A percentile compares a stretch with the other conserved stretches of the same genome.
Conservation (phyloP, 1,140 invertebrate genomes). For the Ceratosolen solmsi region DNA sequence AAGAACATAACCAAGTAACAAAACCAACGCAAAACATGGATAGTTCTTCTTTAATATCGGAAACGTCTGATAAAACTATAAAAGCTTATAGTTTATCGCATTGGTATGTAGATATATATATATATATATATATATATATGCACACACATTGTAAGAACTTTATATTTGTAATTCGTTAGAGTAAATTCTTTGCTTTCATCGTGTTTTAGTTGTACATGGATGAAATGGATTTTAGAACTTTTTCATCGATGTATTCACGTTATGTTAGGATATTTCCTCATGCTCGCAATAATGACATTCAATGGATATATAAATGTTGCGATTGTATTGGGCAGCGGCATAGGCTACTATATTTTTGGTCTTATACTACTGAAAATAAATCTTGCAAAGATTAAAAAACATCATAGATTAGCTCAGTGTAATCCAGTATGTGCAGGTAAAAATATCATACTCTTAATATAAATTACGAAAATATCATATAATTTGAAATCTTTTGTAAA, state of each 20-base stretch:
- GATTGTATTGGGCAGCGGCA: conserved; percentile 82
- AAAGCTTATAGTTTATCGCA: conserved; percentile 37
- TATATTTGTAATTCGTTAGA: no score
- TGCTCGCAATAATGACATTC: conserved; percentile 92
- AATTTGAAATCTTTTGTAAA: background rate
- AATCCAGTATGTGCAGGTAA: conserved; percentile 65
- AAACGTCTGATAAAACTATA: conserved; percentile 56
- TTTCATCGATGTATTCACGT: conserved; percentile 72
- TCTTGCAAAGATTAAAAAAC: conserved; percentile 56
- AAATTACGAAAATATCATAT: background rate
- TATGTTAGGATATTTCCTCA: conserved; percentile 85
- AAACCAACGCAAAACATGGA: conserved; percentile 54
- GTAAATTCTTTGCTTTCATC: background rate
- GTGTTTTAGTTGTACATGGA: conserved; percentile 56
- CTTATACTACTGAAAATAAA: conserved; percentile 61
- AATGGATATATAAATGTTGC: conserved; percentile 87
- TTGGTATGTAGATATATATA: no score
- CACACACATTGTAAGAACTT: no score
- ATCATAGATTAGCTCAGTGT: conserved; percentile 57
- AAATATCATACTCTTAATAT: background rate
- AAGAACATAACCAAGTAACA: conserved; percentile 41
- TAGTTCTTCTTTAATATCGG: conserved; percentile 64
- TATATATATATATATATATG: no score
- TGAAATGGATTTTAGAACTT: conserved; percentile 63
- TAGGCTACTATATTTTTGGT: conserved; percentile 82